Evolutionary conservation across 2,888 invertebrate genomes (phyloP).

Genomic region (Dichetophora obliterata): DNA sequence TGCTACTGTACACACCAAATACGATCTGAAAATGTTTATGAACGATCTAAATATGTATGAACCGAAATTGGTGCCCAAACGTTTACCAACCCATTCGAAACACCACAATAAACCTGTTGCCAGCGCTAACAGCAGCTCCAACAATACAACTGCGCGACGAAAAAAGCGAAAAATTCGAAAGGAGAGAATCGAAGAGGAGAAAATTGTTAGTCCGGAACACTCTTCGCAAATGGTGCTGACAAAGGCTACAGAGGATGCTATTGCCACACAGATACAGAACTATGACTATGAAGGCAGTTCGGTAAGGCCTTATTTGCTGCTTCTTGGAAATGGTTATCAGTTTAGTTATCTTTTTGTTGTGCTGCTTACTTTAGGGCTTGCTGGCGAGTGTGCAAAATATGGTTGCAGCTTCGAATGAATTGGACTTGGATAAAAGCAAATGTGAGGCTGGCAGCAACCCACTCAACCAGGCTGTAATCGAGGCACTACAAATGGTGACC

Average conservation of each 20-base stretch:
- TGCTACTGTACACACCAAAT: slow-evolving; percentile 49
- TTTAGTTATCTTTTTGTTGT: neutral
- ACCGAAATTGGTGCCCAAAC: slow-evolving; percentile 59
- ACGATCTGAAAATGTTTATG: slow-evolving; percentile 63
- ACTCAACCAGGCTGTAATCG: slow-evolving; percentile 54
- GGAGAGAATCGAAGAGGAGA: neutral
- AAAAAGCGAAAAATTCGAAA: neutral
- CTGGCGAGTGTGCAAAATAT: slow-evolving; percentile 13
- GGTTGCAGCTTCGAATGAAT: neutral
- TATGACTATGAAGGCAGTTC: slow-evolving; percentile 39
- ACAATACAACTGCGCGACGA: slow-evolving; percentile 1
- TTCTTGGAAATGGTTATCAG: too few species aligned
- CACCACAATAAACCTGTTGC: neutral
- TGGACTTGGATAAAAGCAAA: neutral
- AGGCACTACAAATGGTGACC: slow-evolving; percentile 60
- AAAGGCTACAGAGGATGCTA: slow-evolving; percentile 41
- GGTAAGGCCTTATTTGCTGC: slow-evolving; percentile 30
- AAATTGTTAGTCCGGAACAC: neutral
- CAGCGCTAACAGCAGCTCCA: neutral
- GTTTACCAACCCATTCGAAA: neutral
- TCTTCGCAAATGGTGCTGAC: slow-evolving; percentile 31
- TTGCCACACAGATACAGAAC: slow-evolving; percentile 51
- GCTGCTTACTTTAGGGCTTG: neutral
- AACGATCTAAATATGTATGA: slow-evolving; percentile 64
- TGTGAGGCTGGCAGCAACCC: slow-evolving; percentile 5